Conservation (phyloP, 2,113 vertebrate genomes). For the Eira barbara region DNA sequence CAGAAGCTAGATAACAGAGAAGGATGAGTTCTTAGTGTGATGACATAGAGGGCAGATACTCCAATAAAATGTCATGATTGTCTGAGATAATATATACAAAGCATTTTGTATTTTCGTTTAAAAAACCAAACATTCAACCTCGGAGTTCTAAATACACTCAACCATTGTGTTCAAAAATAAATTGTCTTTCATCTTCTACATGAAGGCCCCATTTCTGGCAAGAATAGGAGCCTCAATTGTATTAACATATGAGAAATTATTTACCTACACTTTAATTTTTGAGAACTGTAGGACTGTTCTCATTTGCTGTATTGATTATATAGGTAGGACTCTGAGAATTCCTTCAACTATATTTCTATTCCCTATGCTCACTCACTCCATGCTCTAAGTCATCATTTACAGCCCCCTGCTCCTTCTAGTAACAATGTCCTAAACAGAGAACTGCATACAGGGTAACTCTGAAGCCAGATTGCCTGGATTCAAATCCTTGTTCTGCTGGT, state of each 20-base stretch:
- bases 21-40: background rate
- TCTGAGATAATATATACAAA: background rate
- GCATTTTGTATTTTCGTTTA: background rate
- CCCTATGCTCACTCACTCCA: rapidly evolving
- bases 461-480: background rate
- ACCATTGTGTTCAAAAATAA: background rate
- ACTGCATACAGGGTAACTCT: background rate
- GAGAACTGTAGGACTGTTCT: background rate
- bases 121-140: background rate
- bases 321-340: background rate
- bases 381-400: background rate
- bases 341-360: background rate
- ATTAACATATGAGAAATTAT: background rate
- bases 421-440: background rate
- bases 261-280: background rate
- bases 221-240: background rate
- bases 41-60: background rate
- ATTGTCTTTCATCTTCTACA: background rate
- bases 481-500: background rate
- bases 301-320: background rate
- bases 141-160: background rate
- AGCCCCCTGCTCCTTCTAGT: background rate
- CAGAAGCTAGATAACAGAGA: background rate
- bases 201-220: background rate
- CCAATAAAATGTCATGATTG: background rate